A percentile compares a stretch with the other conserved stretches of the same genome.
Evolutionary conservation across 2,113 vertebrate species (phyloP).

Genomic region (Miniopterus natalensis): DNA sequence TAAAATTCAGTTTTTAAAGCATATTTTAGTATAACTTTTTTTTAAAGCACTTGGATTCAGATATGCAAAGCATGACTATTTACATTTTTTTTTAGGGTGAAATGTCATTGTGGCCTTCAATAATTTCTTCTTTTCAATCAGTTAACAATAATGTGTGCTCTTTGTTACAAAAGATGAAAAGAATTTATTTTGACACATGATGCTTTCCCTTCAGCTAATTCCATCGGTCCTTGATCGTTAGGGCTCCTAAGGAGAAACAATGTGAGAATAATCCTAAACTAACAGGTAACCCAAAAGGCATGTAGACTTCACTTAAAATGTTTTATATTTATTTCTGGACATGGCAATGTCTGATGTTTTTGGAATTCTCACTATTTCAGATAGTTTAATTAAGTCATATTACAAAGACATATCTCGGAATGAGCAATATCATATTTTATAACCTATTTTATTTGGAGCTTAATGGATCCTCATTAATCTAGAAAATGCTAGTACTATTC

Average conservation of each 20-base stretch:
- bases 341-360: neutral
- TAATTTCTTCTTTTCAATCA: neutral
- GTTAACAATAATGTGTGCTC: slow-evolving; percentile 5
- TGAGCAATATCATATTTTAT: neutral
- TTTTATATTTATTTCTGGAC: slow-evolving; percentile 66
- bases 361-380: slow-evolving; percentile 34
- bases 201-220: slow-evolving; percentile 59
- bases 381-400: slow-evolving; percentile 47
- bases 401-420: slow-evolving; percentile 45
- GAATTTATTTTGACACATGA: slow-evolving; percentile 56
- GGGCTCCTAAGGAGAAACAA: slow-evolving; percentile 62
- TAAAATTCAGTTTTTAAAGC: neutral
- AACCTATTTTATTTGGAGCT: neutral
- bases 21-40: neutral
- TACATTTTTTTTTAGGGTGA: neutral
- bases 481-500: neutral
- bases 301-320: neutral
- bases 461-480: neutral
- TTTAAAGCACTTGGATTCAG: slow-evolving; percentile 2
- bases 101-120: neutral
- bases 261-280: slow-evolving; percentile 50
- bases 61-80: neutral
- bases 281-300: slow-evolving; percentile 62
- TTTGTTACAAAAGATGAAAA: slow-evolving; percentile 63
- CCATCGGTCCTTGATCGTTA: slow-evolving; percentile 55